Percentiles rank a stretch among this genome's conserved stretches.
These are phyloP conservation scores for Syrphus vitripennis DNA, from an alignment of 2,888 invertebrate species.

Conservation along the genomic window DNA sequence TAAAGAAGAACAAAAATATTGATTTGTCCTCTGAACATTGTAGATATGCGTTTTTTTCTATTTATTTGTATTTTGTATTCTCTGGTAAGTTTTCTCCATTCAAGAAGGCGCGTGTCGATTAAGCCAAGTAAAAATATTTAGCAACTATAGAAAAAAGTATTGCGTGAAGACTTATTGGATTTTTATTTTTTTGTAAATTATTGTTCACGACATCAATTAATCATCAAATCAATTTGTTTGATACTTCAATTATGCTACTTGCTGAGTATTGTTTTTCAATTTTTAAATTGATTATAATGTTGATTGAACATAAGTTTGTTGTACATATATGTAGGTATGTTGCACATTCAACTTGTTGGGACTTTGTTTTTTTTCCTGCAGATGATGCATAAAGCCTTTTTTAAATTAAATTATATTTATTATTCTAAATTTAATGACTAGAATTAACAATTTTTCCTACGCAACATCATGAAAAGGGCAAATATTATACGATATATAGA, in stretches of 20 bases:
- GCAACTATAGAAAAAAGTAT: not conserved
- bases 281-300: not conserved
- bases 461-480: too few species aligned
- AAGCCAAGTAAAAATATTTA: constrained; percentile 48
- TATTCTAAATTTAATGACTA: too few species aligned
- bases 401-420: too few species aligned
- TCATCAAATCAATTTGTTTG: not conserved
- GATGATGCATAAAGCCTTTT: too few species aligned
- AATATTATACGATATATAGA: too few species aligned
- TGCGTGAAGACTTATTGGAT: not conserved
- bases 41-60: not conserved
- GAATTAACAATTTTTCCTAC: too few species aligned
- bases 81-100: constrained; percentile 30
- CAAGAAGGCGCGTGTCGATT: constrained; percentile 56
- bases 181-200: not conserved
- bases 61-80: constrained; percentile 7
- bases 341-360: too few species aligned
- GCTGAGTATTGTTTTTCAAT: not conserved
- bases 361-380: too few species aligned
- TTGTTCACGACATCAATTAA: not conserved
- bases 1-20: constrained; percentile 55
- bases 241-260: not conserved
- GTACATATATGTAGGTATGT: too few species aligned
- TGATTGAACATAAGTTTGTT: too few species aligned
- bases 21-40: constrained; percentile 49